Percentiles rank a stretch among this genome's conserved stretches.
Evolutionary conservation across 2,797 vertebrate species (phyloP).

Genomic region (Propithecus perrieri): DNA sequence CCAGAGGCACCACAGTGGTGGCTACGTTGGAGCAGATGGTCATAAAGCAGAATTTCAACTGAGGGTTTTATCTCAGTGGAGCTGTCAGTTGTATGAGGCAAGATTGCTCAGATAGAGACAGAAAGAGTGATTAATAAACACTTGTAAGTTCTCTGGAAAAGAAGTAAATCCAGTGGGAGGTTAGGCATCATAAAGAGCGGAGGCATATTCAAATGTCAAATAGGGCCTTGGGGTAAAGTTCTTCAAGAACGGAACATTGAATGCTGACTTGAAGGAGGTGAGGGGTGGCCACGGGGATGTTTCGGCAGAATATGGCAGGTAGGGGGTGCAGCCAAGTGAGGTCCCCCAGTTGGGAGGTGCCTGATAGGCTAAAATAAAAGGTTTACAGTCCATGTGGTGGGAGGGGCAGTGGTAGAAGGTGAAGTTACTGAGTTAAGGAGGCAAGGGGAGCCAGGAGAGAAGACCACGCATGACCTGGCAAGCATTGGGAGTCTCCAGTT

Average conservation of each 20-base stretch:
- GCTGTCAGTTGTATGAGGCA: not conserved
- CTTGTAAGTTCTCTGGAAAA: not conserved
- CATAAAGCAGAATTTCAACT: rapidly evolving
- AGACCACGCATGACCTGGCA: not conserved
- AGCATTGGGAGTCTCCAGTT: not conserved
- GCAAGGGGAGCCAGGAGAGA: not conserved
- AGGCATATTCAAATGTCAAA: not conserved
- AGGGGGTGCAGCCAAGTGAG: rapidly evolving
- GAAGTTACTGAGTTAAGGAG: not conserved
- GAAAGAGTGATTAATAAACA: not conserved
- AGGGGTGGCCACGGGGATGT: rapidly evolving
- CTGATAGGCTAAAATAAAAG: too few relatives aligned
- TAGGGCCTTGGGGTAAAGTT: not conserved
- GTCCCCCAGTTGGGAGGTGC: not conserved
- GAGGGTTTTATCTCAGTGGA: too few relatives aligned
- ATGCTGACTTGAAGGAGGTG: too few relatives aligned
- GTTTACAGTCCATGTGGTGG: rapidly evolving
- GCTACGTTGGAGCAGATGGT: too few relatives aligned
- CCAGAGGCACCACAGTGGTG: too few relatives aligned
- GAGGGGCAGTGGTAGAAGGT: not conserved
- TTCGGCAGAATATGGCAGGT: rapidly evolving
- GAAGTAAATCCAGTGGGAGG: not conserved
- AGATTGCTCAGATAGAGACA: not conserved
- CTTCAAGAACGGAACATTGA: too few relatives aligned
- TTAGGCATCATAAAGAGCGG: too few relatives aligned